Evolutionary conservation across 2,888 invertebrate species (phyloP), one percentile per base, ranked within the genome.

Genomic region (Pardosa pseudoannulata): DNA sequence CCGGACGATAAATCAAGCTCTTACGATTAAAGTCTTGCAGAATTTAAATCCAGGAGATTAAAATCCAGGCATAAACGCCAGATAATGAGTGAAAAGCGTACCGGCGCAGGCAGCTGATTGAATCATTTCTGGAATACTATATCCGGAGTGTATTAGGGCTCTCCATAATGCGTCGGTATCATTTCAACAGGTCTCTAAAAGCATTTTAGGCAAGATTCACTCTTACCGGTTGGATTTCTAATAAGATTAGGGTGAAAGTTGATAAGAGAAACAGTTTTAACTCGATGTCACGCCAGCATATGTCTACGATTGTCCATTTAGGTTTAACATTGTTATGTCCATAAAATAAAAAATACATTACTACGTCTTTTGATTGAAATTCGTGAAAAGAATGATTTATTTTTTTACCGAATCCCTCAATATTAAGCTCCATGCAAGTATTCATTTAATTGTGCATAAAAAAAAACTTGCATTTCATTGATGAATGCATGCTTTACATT

Each of bases 121-220:
- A 46, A 46, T 46, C 41, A 46, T 46, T 46, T 46, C 41, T 46
- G 16, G 41, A 13, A 46, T 16, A 46, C 41, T 16, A 46, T 46
- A 46, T 46, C 41, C 41, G 41, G 41, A 46, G 9, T 16, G 41
- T 46, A 46, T 46, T 46, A 46, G 41, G 9, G 9, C 9, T 46
- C 6, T 2, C 13, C 41, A 46, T 46, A 46, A 46, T 46, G 16
- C 41, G 13, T 9, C 11, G 16, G 41, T 46, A 46, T 46, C 41
- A 46, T 46, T 46, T 46, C 41, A 46, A 46, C 41, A 46, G 41
- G 41, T 46, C 41, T 46, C 41, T 46, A 46, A 46, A 46, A 46
- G 41, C 41, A 46, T 46, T 46, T 16, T 46, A 16, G 16, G 16
- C 41, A 46, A 16, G 41, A 46, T 46, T 46, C 41, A 2, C 9